Evolutionary conservation across 2,113 vertebrate genomes (phyloP), one percentile per base, ranked within the genome.

Genomic region (Collichthys lucidus): DNA sequence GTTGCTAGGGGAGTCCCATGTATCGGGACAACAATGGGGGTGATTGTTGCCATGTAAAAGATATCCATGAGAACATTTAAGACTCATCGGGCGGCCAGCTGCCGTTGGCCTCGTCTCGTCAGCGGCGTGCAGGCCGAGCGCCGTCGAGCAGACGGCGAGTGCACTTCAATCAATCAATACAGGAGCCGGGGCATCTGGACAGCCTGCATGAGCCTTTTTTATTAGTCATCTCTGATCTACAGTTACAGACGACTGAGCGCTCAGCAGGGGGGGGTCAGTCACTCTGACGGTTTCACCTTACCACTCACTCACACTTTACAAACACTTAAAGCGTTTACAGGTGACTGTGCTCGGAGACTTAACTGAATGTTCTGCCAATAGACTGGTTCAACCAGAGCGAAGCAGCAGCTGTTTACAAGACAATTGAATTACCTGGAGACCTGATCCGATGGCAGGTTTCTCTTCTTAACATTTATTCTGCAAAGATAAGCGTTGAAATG

Each of bases 21-120:
- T 69, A 62, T 24, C 57, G 10, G 52, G 70, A 88, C 70, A 84
- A 91, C 88, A 92, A 91, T 84, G 69, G 59, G 35, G 57, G 20
- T 35, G 55, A 88, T 88, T 94, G 93, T 94, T 88, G 77, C 68
- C 65, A 74, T 74, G 92, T 90, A 90, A 92, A 84, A 84, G 88
- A 93, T 91, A 92, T 86, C 88, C 88, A 90, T 90, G 90, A 88
- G 91, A 93, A 68, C 61, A 64, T 62, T 81, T 85, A 22, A 49
- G 63, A 68, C 61, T 52, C 62, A 22, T 52, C 67, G 84, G 72
- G 74, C 17, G 2, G 60, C 77, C 90, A 88, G 87, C 88, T 92
- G 91, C 86, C 40, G 57, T 53, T 78, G 19, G 64, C 49, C 64
- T 60, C 20, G 75, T 59, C 53, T 67, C 29, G 35, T 66, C 80